Evolutionary conservation across 1,140 invertebrate species (phyloP), one percentile per base, ranked within the genome.

Genomic region (Drosophila melanogaster): DNA sequence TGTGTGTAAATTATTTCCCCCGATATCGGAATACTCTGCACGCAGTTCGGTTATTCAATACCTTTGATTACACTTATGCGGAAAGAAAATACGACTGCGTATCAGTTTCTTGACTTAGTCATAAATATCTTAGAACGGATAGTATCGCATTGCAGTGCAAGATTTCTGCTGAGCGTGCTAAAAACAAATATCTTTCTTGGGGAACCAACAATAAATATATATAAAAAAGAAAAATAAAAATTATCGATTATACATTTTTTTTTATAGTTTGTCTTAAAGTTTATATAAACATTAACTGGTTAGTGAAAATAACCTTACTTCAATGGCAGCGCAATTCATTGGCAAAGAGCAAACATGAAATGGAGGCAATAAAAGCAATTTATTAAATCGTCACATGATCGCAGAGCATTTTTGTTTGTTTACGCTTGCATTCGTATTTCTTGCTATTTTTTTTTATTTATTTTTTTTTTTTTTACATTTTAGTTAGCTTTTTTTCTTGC

Each of bases 331-430:
- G 54, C 11, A 59, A 33, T 58, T 15, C 14, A 14, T 30, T 44
- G 55, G 19, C 55, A 40, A 59, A 60, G 17, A 19, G 15, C 41
- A 37, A 60, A 70, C 51, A 54, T 43, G 38, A 75, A 75, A 12
- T 26, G 38, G 62, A 70, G 69, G 53, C 49, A 55, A 80, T 70
- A 59, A 77, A 80, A 70, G 30, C 44, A 54, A 76, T 71, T 81
- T 56, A 40, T 81, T 71, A 61, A 38, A 65, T 49, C 46, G 43
- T 60, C 78, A 77, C 78, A 81, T 81, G 78, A 81, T 76, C 64
- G 41, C 30, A 35, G 19, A 44, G 30, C 44, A 43, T 35, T 47
- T 49, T 17, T 67, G 30, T 58, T 38, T 67, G 43, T 49, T 76
- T 53, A 40, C 46, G 47, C 53, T 40, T 47, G 33, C 22, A 60